phyloP scores from a whole-genome alignment of 2,888 invertebrate genomes.

The Diaphora mendica region DNA sequence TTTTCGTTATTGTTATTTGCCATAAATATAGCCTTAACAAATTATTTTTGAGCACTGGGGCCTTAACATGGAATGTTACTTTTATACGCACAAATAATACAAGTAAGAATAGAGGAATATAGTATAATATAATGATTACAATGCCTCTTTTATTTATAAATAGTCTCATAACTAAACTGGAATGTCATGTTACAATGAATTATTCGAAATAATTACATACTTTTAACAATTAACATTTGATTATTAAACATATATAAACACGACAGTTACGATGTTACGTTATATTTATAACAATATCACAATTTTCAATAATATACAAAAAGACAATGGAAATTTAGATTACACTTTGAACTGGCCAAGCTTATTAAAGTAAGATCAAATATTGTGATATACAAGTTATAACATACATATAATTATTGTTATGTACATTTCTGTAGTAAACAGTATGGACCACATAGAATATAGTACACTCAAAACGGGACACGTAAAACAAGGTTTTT shows the following conservation, averaged over 20 bases:
- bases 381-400: constrained; percentile 71
- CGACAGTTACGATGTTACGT: constrained; percentile 73
- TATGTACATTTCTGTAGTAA: constrained; percentile 70
- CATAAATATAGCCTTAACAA: constrained; percentile 69
- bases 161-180: constrained; percentile 48
- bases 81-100: constrained; percentile 30
- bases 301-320: constrained; percentile 86
- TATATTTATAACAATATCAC: constrained; percentile 85
- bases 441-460: constrained; percentile 69
- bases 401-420: constrained; percentile 65
- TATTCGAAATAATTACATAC: constrained; percentile 24
- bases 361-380: constrained; percentile 80
- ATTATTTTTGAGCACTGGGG: constrained; percentile 82
- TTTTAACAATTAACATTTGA: constrained; percentile 65
- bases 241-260: constrained; percentile 69
- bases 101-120: constrained; percentile 11
- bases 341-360: constrained; percentile 83
- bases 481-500: constrained; percentile 63
- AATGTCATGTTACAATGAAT: constrained; percentile 44
- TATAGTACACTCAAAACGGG: constrained; percentile 71
- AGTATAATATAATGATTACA: constrained; percentile 32
- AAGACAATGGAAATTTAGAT: constrained; percentile 80
- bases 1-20: constrained; percentile 63
- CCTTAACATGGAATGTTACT: constrained; percentile 53
- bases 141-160: constrained; percentile 43